Conservation (phyloP, 2,113 vertebrate genomes). For the Sebastes fasciatus region DNA sequence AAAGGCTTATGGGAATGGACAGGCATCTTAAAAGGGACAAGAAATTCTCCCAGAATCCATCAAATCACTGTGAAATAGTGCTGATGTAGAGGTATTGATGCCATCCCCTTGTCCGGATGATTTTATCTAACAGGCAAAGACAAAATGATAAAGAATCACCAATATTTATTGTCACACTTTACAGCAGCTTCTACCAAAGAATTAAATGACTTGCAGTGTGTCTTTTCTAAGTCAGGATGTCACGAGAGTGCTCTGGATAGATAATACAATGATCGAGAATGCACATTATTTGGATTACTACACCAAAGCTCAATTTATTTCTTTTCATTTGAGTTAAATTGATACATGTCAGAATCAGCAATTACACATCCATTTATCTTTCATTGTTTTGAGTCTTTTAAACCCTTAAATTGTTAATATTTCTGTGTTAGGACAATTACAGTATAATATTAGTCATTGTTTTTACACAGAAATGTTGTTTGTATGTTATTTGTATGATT, state of each 20-base stretch:
- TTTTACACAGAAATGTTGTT: no score
- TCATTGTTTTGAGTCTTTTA: no score
- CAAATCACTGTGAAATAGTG: conserved; percentile 6
- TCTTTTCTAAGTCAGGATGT: conserved; percentile 17
- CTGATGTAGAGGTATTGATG: conserved; percentile 31
- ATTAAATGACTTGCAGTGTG: neutral
- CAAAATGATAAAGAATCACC: conserved; percentile 15
- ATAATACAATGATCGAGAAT: neutral
- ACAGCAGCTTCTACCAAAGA: neutral
- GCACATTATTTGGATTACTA: conserved; percentile 12
- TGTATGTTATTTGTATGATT: no score
- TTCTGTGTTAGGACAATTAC: no score
- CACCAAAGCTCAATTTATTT: neutral
- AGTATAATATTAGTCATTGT: no score
- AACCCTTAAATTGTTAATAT: no score
- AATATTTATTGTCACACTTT: neutral
- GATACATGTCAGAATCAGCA: neutral
- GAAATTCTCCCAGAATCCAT: conserved; percentile 30
- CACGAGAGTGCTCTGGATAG: neutral
- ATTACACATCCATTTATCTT: neutral
- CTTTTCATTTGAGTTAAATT: neutral
- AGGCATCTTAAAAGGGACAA: conserved; percentile 35
- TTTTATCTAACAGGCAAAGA: conserved; percentile 13
- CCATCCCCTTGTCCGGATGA: neutral
- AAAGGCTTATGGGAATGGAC: conserved; percentile 28